Conservation (phyloP, 2,888 invertebrate species). For the Drosophila gaucha region DNA sequence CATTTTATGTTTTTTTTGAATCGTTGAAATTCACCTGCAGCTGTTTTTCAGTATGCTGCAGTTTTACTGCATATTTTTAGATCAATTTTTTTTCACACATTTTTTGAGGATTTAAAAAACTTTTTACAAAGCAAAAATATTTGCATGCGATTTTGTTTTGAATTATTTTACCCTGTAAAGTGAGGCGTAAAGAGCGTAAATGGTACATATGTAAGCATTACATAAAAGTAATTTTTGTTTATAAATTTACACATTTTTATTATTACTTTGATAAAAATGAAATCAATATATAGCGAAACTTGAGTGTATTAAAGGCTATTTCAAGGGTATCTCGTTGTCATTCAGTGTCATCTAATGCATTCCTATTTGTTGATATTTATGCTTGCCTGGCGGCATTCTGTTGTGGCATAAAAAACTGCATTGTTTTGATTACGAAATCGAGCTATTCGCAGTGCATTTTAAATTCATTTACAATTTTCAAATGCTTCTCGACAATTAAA, state of each 20-base stretch:
- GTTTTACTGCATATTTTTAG: slow-evolving; percentile 44
- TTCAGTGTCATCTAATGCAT: not conserved
- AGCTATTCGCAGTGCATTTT: slow-evolving; percentile 30
- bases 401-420: slow-evolving; percentile 41
- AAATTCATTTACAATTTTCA: slow-evolving; percentile 63
- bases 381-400: slow-evolving; percentile 20
- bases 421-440: slow-evolving; percentile 51
- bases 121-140: slow-evolving; percentile 24
- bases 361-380: slow-evolving; percentile 22
- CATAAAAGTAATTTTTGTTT: no score
- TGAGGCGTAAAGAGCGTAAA: slow-evolving; percentile 4
- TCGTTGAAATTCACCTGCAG: slow-evolving; percentile 70
- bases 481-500: slow-evolving; percentile 64
- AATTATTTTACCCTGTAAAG: not conserved
- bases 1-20: slow-evolving; percentile 54
- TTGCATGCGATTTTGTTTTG: slow-evolving; percentile 21
- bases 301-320: no score
- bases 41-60: slow-evolving; percentile 51
- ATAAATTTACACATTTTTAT: no score
- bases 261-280: no score
- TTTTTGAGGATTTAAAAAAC: slow-evolving; percentile 16
- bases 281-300: no score
- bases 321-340: not conserved
- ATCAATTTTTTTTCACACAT: slow-evolving; percentile 20
- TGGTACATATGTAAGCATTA: not conserved